A percentile compares a stretch with the other conserved stretches of the same genome.
phyloP scores from a whole-genome alignment of 1,140 invertebrate species.

The Telenomus remus region DNA sequence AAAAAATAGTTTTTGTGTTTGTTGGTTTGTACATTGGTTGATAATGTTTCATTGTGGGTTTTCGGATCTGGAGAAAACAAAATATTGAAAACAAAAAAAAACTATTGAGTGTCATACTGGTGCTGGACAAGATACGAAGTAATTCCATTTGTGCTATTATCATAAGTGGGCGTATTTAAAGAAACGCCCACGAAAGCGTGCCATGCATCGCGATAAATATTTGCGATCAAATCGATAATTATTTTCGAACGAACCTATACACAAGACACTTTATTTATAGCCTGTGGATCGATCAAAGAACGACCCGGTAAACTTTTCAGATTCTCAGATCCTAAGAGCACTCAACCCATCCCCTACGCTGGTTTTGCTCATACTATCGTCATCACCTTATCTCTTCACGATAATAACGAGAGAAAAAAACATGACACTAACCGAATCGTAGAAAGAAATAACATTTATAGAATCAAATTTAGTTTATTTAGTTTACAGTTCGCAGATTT shows the following conservation, averaged over 20 bases:
- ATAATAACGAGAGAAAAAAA: neutral
- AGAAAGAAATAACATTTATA: too few relatives aligned
- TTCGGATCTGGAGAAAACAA: too few relatives aligned
- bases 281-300: constrained; percentile 52
- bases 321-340: constrained; percentile 31
- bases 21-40: too few relatives aligned
- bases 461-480: too few relatives aligned
- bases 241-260: constrained; percentile 49
- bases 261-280: constrained; percentile 53
- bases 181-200: constrained; percentile 29
- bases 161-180: constrained; percentile 31
- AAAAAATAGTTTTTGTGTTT: too few relatives aligned
- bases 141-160: constrained; percentile 4
- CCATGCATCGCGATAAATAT: constrained; percentile 47
- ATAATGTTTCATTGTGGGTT: too few relatives aligned
- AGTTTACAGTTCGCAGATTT: too few relatives aligned
- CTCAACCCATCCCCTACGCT: constrained; percentile 17
- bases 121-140: too few relatives aligned
- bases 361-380: constrained; percentile 3
- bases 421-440: neutral
- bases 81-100: neutral
- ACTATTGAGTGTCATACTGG: neutral
- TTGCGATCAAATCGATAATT: constrained; percentile 57
- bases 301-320: constrained; percentile 47
- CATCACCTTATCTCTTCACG: neutral